Percentiles rank a stretch among this genome's conserved stretches.
Evolutionary conservation across 1,140 invertebrate genomes (phyloP).

Genomic region (Papilio dardanus): DNA sequence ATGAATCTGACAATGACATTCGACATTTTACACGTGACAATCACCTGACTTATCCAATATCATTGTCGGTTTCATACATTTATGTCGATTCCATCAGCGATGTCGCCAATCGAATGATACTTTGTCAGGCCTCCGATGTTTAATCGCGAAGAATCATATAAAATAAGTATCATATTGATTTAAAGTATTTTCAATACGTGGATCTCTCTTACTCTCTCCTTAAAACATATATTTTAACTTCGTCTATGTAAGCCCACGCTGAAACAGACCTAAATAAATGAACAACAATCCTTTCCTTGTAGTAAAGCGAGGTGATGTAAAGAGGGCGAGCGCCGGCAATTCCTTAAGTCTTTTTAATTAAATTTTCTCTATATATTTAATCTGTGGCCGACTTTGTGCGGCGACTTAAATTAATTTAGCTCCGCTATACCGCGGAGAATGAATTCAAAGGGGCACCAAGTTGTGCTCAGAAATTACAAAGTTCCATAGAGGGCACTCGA

Average conservation of each 20-base stretch:
- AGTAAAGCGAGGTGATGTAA: not conserved
- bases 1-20: too few relatives aligned
- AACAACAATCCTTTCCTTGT: constrained; percentile 11
- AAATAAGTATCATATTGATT: too few relatives aligned
- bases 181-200: too few relatives aligned
- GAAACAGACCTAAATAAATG: not conserved
- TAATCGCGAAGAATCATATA: too few relatives aligned
- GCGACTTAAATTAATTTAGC: constrained; percentile 35
- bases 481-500: constrained; percentile 5
- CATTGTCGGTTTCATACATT: too few relatives aligned
- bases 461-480: constrained; percentile 20
- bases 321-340: constrained; percentile 1
- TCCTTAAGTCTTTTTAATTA: constrained; percentile 38
- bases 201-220: too few relatives aligned
- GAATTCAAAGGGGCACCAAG: constrained; percentile 30
- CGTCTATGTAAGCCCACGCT: not conserved
- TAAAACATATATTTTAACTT: too few relatives aligned
- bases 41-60: too few relatives aligned
- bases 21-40: too few relatives aligned
- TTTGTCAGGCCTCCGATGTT: too few relatives aligned
- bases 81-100: too few relatives aligned
- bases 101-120: too few relatives aligned
- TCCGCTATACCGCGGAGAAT: constrained; percentile 17
- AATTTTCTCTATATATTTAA: constrained; percentile 38
- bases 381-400: constrained; percentile 26